These are phyloP conservation scores for Drosophila cracens DNA, from an alignment of 2,888 invertebrate genomes.

Conservation along the genomic window DNA sequence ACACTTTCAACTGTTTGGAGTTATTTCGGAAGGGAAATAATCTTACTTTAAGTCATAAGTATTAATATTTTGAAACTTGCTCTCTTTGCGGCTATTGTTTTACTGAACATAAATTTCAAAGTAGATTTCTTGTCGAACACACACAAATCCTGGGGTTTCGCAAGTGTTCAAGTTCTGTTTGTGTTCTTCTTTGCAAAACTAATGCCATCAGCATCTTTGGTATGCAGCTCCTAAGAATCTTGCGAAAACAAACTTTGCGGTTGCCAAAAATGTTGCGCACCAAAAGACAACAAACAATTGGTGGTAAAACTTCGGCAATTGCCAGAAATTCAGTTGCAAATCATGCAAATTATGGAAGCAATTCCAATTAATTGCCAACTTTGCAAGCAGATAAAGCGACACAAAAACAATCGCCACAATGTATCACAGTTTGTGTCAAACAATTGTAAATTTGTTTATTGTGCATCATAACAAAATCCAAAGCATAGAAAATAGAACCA, in stretches of 20 bases:
- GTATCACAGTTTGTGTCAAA: constrained; percentile 73
- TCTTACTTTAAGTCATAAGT: background rate
- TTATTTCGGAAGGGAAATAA: background rate
- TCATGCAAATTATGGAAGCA: constrained; percentile 29
- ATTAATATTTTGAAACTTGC: background rate
- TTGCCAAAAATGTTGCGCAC: constrained; percentile 37
- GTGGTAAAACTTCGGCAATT: constrained; percentile 17
- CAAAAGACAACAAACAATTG: constrained; percentile 48
- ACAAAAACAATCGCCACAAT: constrained; percentile 54
- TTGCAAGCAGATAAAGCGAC: constrained; percentile 11
- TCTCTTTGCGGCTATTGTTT: background rate
- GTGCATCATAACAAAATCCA: constrained; percentile 53
- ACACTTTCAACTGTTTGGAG: background rate
- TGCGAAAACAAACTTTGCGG: constrained; percentile 12
- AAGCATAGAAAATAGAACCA: constrained; percentile 52
- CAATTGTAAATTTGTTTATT: constrained; percentile 77
- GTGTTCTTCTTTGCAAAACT: constrained; percentile 1
- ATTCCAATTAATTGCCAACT: constrained; percentile 53
- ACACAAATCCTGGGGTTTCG: background rate
- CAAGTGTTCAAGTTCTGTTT: background rate
- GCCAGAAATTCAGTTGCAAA: constrained; percentile 27
- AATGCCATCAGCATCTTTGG: constrained; percentile 8
- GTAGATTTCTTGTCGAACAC: no score
- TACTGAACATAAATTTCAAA: background rate
- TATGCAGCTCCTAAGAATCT: background rate